Conservation (phyloP, 2,797 vertebrate species). For the Benthosema pterotum region DNA sequence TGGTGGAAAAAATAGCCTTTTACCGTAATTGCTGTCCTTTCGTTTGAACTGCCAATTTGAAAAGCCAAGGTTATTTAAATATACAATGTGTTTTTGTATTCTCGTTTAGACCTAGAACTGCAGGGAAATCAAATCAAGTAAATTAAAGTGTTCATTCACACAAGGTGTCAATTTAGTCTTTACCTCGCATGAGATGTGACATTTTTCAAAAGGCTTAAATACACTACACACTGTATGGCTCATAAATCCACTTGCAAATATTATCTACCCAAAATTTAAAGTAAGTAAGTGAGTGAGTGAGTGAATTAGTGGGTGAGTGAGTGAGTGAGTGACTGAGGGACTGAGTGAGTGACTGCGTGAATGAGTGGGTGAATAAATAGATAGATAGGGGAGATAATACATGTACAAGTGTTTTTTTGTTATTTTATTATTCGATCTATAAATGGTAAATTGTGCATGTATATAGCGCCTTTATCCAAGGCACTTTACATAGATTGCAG, state of each 20-base stretch:
- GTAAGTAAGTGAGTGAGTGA: too few relatives aligned
- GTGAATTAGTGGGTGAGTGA: too few relatives aligned
- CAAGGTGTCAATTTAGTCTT: constrained; percentile 9
- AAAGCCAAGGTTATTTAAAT: constrained; percentile 60
- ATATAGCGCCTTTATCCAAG: too few relatives aligned
- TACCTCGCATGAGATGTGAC: constrained; percentile 12
- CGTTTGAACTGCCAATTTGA: constrained; percentile 60
- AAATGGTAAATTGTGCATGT: too few relatives aligned
- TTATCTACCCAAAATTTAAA: constrained; percentile 10
- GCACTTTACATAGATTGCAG: too few relatives aligned
- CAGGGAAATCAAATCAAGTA: constrained; percentile 34
- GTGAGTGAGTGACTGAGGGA: too few relatives aligned
- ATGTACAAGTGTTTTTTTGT: too few relatives aligned
- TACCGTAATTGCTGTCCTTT: constrained; percentile 56
- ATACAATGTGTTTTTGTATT: constrained; percentile 49
- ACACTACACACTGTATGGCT: too few relatives aligned
- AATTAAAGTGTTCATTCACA: constrained; percentile 15
- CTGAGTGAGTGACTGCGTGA: too few relatives aligned
- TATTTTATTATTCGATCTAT: too few relatives aligned
- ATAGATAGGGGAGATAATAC: not conserved
- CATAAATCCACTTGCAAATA: not conserved
- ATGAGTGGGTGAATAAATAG: not conserved
- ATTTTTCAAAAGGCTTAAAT: too few relatives aligned
- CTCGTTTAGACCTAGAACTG: constrained; percentile 52
- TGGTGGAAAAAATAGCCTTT: constrained; percentile 35